Evolutionary conservation across 2,797 vertebrate species (phyloP).

Genomic region (Amazonetta brasiliensis): DNA sequence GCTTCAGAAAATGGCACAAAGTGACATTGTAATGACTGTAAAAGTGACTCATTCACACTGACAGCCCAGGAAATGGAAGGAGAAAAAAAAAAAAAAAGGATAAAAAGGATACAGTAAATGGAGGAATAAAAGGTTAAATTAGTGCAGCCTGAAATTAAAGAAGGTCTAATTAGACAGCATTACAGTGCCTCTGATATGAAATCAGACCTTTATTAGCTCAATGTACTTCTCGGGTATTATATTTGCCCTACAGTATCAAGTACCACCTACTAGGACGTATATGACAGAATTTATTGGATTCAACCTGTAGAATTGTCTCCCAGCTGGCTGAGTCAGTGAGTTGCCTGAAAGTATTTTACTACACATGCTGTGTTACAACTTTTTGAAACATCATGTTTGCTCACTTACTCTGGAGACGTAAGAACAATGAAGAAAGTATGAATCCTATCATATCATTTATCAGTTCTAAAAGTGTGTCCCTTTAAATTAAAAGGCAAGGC

Average conservation of each 20-base stretch:
- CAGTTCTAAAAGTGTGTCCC: not conserved
- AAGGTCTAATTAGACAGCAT: not conserved
- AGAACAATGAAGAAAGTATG: not conserved
- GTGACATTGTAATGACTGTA: not conserved
- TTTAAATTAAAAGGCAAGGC: not conserved
- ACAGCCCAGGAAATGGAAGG: slow-evolving; percentile 20
- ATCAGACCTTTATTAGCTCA: not conserved
- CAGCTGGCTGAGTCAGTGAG: not conserved
- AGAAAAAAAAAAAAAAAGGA: not conserved
- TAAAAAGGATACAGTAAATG: not conserved
- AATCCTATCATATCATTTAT: not conserved
- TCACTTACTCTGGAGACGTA: not conserved
- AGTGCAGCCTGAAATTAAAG: not conserved
- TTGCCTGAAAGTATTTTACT: not conserved
- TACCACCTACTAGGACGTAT: not conserved
- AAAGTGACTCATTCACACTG: slow-evolving; percentile 32
- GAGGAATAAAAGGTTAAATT: not conserved
- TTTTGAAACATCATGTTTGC: not conserved
- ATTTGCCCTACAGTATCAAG: not conserved
- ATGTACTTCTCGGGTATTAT: not conserved
- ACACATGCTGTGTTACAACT: not conserved
- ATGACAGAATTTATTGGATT: no score
- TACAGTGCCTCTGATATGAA: not conserved
- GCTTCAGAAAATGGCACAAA: not conserved
- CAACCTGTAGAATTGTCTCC: not conserved